Evolutionary conservation across 2,888 invertebrate genomes (phyloP).

Genomic region (Dascillus cervinus): DNA sequence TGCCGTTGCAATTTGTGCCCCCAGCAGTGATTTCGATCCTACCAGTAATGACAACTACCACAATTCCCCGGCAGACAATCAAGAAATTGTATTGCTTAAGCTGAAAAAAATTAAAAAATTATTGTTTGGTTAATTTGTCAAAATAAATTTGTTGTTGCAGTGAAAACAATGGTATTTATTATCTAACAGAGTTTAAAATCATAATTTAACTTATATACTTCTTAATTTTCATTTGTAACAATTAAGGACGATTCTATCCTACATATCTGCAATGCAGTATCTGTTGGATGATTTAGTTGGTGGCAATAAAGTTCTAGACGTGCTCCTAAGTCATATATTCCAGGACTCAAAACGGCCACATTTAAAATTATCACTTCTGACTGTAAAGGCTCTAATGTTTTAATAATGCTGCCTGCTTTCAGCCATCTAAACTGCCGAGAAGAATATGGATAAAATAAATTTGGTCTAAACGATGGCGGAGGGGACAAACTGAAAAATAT

Average conservation of each 20-base stretch:
- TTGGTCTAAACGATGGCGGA: constrained; percentile 12
- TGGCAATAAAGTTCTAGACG: constrained; percentile 49
- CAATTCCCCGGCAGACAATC: too few relatives aligned
- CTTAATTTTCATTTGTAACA: neutral
- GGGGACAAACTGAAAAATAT: constrained; percentile 12
- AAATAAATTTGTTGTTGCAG: too few relatives aligned
- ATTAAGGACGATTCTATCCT: neutral
- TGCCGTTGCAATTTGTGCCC: too few relatives aligned
- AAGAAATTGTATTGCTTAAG: too few relatives aligned
- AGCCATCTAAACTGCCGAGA: constrained; percentile 39
- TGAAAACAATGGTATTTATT: too few relatives aligned
- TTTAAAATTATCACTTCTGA: constrained; percentile 36
- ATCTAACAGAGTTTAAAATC: too few relatives aligned
- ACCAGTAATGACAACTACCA: too few relatives aligned
- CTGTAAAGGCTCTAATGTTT: constrained; percentile 31
- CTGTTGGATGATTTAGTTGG: neutral
- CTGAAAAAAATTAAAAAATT: too few relatives aligned
- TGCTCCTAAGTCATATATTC: constrained; percentile 60
- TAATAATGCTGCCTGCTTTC: constrained; percentile 31
- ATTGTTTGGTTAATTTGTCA: too few relatives aligned
- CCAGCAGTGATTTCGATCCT: too few relatives aligned
- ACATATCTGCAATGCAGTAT: neutral
- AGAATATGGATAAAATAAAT: constrained; percentile 28
- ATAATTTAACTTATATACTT: neutral
- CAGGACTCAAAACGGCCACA: constrained; percentile 55